Evolutionary conservation across 1,140 invertebrate species (phyloP).

Genomic region (Lordiphosa mommai): DNA sequence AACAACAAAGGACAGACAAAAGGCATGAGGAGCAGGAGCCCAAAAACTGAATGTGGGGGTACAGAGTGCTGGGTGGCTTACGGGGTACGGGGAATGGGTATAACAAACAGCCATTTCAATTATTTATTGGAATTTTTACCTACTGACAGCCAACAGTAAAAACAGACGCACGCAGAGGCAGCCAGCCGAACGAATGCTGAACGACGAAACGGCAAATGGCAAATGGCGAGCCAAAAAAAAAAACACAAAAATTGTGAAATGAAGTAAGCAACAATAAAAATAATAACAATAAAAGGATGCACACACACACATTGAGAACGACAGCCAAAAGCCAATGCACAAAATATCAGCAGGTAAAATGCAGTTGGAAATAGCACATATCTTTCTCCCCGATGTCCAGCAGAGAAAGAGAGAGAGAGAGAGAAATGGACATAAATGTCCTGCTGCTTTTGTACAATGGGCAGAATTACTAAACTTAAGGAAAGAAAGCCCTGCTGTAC

Average conservation of each 20-base stretch:
- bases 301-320: background rate
- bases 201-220: conserved; percentile 27
- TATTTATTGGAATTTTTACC: conserved; percentile 77
- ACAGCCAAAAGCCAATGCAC: conserved; percentile 58
- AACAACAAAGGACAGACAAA: conserved; percentile 39
- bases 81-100: conserved; percentile 3
- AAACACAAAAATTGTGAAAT: conserved; percentile 39
- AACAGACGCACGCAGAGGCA: conserved; percentile 26
- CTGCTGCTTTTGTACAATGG: no score
- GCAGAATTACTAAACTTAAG: no score
- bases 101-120: conserved; percentile 71
- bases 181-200: conserved; percentile 5
- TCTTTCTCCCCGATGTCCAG: background rate
- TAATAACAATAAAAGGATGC: background rate
- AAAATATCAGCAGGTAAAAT: conserved; percentile 45
- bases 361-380: conserved; percentile 26
- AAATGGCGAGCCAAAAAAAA: no score
- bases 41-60: background rate
- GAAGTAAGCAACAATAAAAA: conserved; percentile 19
- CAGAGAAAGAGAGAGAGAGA: no score
- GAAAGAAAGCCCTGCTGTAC: no score
- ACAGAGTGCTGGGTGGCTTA: background rate
- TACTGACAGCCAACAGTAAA: conserved; percentile 72
- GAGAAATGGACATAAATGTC: no score
- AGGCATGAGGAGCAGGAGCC: conserved; percentile 15